phyloP scores from a whole-genome alignment of 2,888 invertebrate species.

The Pollenia angustigena region DNA sequence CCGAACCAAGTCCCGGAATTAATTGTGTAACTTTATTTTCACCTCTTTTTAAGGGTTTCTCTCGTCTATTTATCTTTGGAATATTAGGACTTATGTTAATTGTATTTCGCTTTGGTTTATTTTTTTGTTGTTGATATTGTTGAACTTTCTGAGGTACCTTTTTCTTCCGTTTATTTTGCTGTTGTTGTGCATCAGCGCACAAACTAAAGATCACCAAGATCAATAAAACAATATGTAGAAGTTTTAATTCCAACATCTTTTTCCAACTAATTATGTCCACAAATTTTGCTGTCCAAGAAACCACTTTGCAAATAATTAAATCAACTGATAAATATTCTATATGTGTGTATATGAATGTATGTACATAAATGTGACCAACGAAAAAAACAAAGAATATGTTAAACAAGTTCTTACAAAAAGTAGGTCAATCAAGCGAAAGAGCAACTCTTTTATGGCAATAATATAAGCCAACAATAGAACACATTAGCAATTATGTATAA shows the following conservation, averaged over 20 bases:
- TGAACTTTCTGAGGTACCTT: neutral
- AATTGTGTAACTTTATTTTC: conserved; percentile 74
- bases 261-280: conserved; percentile 21
- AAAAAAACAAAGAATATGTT: conserved; percentile 1
- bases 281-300: conserved; percentile 45
- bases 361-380: neutral
- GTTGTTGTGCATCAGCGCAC: conserved; percentile 19
- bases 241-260: conserved; percentile 42
- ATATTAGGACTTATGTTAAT: conserved; percentile 18
- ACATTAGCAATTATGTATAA: conserved; percentile 53
- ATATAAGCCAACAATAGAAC: conserved; percentile 8
- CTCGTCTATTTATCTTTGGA: conserved; percentile 19
- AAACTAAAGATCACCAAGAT: conserved; percentile 43
- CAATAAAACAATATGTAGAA: conserved; percentile 31
- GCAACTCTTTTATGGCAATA: conserved; percentile 31
- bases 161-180: conserved; percentile 8
- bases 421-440: conserved; percentile 42
- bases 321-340: conserved; percentile 12
- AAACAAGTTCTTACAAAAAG: conserved; percentile 30
- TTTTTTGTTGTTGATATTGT: conserved; percentile 40
- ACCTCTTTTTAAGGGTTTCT: conserved; percentile 15
- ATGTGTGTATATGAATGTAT: too few species aligned
- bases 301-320: conserved; percentile 9
- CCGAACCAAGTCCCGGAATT: conserved; percentile 78
- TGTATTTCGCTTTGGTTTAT: conserved; percentile 15